phyloP scores from a whole-genome alignment of 2,797 vertebrate species.

The Dipus sagitta region DNA sequence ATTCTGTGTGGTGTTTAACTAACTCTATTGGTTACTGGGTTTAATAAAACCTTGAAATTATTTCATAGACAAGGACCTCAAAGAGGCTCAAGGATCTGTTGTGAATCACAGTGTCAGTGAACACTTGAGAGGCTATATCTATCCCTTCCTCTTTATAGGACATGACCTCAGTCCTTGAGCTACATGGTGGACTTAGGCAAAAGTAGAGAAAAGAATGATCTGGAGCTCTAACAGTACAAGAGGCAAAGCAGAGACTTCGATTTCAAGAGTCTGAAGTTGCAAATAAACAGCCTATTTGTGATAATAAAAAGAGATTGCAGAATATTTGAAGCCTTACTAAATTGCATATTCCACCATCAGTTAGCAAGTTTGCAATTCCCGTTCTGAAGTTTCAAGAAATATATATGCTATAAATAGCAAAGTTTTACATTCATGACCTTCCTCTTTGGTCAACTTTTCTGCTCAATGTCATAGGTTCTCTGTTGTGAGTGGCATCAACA shows the following conservation, averaged over 20 bases:
- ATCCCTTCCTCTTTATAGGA: not conserved
- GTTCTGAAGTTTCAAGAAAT: not conserved
- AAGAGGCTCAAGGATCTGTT: not conserved
- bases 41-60: not conserved
- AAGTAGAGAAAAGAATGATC: not conserved
- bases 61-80: not conserved
- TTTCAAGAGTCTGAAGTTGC: not conserved
- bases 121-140: not conserved
- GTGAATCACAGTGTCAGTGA: not conserved
- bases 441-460: not conserved
- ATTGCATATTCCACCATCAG: not conserved
- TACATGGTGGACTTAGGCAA: not conserved
- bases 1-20: not conserved
- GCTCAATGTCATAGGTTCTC: not conserved
- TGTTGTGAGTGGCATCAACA: not conserved
- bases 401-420: not conserved
- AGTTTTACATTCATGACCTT: not conserved
- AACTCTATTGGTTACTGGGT: not conserved
- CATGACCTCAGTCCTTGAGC: not conserved
- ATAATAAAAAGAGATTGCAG: not conserved
- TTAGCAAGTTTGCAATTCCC: not conserved
- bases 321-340: not conserved
- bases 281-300: not conserved
- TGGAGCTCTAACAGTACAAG: too few relatives aligned
- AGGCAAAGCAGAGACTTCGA: not conserved